phyloP scores from a whole-genome alignment of 2,113 vertebrate genomes.

The Melozone crissalis region DNA sequence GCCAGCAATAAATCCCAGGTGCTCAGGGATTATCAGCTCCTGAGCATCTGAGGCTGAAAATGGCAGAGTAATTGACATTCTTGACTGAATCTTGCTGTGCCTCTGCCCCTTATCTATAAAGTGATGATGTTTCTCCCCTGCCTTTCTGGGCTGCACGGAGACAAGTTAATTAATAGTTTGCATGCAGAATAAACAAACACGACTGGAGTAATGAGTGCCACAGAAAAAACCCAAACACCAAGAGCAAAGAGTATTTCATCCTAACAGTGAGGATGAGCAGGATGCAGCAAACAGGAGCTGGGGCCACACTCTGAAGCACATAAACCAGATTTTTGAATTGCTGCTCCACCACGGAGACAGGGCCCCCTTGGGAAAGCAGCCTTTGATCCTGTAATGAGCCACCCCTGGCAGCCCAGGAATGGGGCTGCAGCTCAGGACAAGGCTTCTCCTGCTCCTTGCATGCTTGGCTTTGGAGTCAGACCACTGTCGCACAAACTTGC shows the following conservation, averaged over 20 bases:
- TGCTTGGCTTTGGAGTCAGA: neutral
- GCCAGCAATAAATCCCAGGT: accelerated
- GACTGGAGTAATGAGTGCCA: neutral
- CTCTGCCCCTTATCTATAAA: neutral
- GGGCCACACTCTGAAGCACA: neutral
- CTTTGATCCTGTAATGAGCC: neutral
- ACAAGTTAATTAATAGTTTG: slow-evolving; percentile 38
- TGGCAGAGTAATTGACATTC: neutral
- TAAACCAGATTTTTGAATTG: neutral
- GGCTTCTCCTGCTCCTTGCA: neutral
- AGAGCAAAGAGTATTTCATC: neutral
- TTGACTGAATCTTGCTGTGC: neutral
- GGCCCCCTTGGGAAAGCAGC: neutral
- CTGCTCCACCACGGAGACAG: neutral
- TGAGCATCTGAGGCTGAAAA: neutral
- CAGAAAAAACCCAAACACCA: neutral
- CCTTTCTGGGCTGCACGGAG: neutral
- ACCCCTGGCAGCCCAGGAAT: neutral
- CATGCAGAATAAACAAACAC: slow-evolving; percentile 1
- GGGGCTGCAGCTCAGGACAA: neutral
- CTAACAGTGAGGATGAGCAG: neutral
- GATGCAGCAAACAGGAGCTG: neutral
- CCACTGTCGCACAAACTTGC: neutral
- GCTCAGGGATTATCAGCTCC: neutral
- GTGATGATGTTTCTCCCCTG: neutral